phyloP scores from a whole-genome alignment of 1,140 invertebrate species.

The Eriocheir sinensis region DNA sequence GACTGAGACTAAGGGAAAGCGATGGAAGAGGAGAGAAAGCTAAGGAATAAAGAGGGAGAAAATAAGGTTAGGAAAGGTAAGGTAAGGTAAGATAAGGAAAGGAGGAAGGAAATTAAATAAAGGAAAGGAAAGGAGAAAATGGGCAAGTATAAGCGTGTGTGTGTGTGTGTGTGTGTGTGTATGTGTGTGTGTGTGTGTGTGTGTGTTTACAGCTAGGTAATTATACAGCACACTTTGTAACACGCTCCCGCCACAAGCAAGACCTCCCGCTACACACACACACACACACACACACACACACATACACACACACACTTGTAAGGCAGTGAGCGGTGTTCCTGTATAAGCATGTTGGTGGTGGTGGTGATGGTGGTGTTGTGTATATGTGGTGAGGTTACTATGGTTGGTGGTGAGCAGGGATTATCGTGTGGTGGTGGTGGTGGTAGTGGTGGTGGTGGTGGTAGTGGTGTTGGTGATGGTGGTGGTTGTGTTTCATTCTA shows the following conservation, averaged over 20 bases:
- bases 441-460: neutral
- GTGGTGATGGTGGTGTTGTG: neutral
- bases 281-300: neutral
- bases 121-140: no score
- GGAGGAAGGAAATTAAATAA: no score
- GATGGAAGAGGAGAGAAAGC: no score
- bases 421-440: no score
- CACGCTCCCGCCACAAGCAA: neutral
- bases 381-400: no score
- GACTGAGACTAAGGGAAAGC: neutral
- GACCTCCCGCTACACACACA: neutral
- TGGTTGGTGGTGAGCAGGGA: no score
- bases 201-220: slow-evolving; percentile 9
- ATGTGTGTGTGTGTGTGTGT: neutral
- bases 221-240: neutral
- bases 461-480: neutral
- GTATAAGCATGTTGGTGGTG: neutral
- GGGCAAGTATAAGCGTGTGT: no score
- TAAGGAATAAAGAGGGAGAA: no score
- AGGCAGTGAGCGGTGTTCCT: no score
- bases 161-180: slow-evolving; percentile 22
- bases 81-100: no score
- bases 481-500: neutral
- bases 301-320: no score
- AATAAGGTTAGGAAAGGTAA: no score